Base-by-base conservation (phyloP, 1,140 invertebrate genomes). In the Lepidurus apus region DNA sequence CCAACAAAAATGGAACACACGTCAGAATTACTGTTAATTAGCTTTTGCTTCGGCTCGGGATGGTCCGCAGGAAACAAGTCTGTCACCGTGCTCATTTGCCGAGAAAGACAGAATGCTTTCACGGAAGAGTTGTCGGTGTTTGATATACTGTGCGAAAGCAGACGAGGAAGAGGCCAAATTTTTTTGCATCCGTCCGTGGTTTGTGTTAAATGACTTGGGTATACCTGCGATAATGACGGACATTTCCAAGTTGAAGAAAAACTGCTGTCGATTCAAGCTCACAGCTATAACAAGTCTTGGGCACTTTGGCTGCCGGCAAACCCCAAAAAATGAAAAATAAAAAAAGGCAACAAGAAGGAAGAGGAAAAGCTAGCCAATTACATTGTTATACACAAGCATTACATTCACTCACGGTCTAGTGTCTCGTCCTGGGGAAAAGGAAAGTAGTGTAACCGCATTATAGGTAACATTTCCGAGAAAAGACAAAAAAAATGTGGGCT, bases 11-110 rank as follows among this genome's bases (percentile, higher is more conserved):
- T n/a, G 53, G 53, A 65, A 65, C 53, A 65, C 53, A 65, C 53
- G 53, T 65, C n/a, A 65, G 53, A 65, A 65, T 65, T 65, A 65
- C 17, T 65, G 53, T 21, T 65, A 65, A 65, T 65, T 65, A 65
- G 17, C 53, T 65, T 65, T 65, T 65, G n/a, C 21, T 65, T 21
- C 7, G 17, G 53, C 21, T 65, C 53, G 53, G 21, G 13, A 7
- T n/a, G 53, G 7, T 65, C 53, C 53, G 3, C 8, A 65, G 53
- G 53, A 65, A 65, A 65, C 53, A n/a, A 65, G 53, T 65, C 53
- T 65, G 53, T 65, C 53, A 65, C 53, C 53, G 21, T 65, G 53
- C 53, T 65, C 53, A 65, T 65, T 65, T 65, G 53, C 9, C 53
- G n/a, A 1, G 6, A 65, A 65, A 21, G 53, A 13, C 6, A 65